Percentiles rank a stretch among this genome's conserved stretches.
Evolutionary conservation across 2,888 invertebrate genomes (phyloP).

Genomic region (Ochropleura plecta): DNA sequence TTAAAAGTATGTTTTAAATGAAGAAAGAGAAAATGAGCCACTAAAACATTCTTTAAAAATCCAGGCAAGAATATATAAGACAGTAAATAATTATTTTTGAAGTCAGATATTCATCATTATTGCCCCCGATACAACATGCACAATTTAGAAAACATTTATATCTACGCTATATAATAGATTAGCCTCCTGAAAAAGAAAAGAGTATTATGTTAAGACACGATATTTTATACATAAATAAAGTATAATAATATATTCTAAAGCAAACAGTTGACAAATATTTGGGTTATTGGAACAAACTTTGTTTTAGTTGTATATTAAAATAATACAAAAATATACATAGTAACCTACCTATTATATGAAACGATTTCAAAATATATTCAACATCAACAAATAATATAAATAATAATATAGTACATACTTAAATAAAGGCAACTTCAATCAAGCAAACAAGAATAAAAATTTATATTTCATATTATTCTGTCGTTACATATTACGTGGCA

Average conservation of each 20-base stretch:
- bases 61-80: constrained; percentile 1
- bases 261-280: neutral
- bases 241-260: neutral
- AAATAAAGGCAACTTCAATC: neutral
- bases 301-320: neutral
- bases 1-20: neutral
- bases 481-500: neutral
- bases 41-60: constrained; percentile 12
- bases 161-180: constrained; percentile 29
- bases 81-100: neutral
- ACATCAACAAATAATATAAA: neutral
- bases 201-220: constrained; percentile 36
- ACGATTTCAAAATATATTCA: neutral
- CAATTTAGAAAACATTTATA: constrained; percentile 21
- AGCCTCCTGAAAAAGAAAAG: constrained; percentile 58
- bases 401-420: neutral
- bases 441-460: neutral
- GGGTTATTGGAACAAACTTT: too few species aligned
- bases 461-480: neutral
- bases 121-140: constrained; percentile 59
- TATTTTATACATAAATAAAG: constrained; percentile 7
- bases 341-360: too few species aligned
- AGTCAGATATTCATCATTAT: constrained; percentile 5
- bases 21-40: constrained; percentile 37
- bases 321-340: neutral